Conservation (phyloP, 1,140 invertebrate species). For the Dendroctonus valens region DNA sequence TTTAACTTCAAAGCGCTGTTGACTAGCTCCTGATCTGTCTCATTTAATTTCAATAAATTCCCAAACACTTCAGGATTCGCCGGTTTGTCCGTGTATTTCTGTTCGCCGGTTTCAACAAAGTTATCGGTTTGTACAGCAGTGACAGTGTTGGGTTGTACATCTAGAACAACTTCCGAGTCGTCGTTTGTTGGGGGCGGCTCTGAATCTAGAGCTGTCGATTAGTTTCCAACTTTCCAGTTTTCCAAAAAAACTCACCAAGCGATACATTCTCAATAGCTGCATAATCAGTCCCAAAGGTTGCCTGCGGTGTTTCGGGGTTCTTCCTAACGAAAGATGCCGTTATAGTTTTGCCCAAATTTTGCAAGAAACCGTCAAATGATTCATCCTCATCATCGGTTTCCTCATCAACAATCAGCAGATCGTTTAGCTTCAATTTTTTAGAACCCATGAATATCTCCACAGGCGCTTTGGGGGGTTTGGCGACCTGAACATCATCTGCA, state of each 20-base stretch:
- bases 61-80: not conserved
- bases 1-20: slow-evolving; percentile 19
- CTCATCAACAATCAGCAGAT: slow-evolving; percentile 38
- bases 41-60: not conserved
- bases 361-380: slow-evolving; percentile 34
- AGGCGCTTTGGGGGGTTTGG: not conserved
- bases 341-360: slow-evolving; percentile 37
- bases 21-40: slow-evolving; percentile 12
- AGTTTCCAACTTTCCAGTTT: no score
- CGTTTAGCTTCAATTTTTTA: slow-evolving; percentile 32
- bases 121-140: no score
- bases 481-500: no score
- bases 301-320: not conserved
- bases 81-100: no score
- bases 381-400: slow-evolving; percentile 12
- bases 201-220: no score
- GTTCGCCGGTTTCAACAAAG: no score
- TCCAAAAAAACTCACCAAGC: no score
- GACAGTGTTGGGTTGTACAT: no score
- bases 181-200: no score
- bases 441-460: slow-evolving; percentile 33
- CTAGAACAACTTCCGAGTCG: no score
- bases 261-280: no score
- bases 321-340: slow-evolving; percentile 34
- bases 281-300: no score